Base-by-base conservation (phyloP, 2,888 invertebrate species). In the Galerucella nymphaeae region DNA sequence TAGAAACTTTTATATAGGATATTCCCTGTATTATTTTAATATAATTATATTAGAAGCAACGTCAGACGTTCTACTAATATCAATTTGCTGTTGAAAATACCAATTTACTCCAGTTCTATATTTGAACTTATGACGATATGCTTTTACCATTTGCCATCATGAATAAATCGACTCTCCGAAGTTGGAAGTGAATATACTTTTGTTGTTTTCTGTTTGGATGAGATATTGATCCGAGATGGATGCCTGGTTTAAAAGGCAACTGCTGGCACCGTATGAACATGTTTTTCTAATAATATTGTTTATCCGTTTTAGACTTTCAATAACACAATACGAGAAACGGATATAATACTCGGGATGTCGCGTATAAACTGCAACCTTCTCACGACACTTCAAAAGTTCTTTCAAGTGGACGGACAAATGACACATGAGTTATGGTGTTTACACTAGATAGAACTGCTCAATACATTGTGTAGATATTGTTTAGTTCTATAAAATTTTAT, bases 91-190 rank as follows among this genome's bases (percentile, higher is more conserved):
- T 16, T 42, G 61, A 64, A 58, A 71, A 67, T 71, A 23, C 67
- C 70, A 66, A 72, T 71, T 74, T 70, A 59, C 62, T 70, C 30
- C 71, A 48, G 70, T 78, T 76, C 69, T 72, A 69, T 77, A 79
- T 79, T 74, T 77, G 75, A 77, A 77, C 77, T 79, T 75, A 76
- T 66, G 81, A 79, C 81, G 74, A 76, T 80, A 83, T 81, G 83
- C 83, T 82, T 81, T 81, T 80, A 81, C 77, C 82, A 78, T 81
- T 80, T 77, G 73, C 76, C 78, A 63, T 69, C 64, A 76, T 73
- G 57, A 72, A 76, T 74, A 73, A 75, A 74, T 72, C 70, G 50
- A 72, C 77, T 77, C 74, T 50, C 66, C 53, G 74, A 76, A 68
- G 70, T 66, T 62, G 61, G 68, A 66, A 64, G 55, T 53, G 63